Base-by-base conservation (phyloP, 2,888 invertebrate genomes). In the Hirtodrosophila confusa region DNA sequence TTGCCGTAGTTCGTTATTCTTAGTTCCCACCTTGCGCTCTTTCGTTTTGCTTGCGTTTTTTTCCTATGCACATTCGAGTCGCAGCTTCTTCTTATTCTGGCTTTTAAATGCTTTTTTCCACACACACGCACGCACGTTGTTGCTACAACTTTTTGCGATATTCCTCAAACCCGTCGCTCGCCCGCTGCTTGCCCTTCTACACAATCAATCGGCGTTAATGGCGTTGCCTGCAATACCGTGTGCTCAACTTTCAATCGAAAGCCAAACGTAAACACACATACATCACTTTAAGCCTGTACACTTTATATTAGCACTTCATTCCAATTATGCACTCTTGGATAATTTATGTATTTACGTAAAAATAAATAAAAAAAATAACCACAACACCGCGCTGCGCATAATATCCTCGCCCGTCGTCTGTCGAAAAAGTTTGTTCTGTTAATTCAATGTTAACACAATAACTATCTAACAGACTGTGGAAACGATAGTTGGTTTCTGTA, bases 331-430 rank as follows among this genome's bases (percentile, higher is more conserved):
- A 80, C 61, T 54, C 41, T 44, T 54, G 43, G 2, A 17, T 17
- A 17, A 17, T 17, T 17, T 68, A 51, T 67, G 55, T 65, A 69
- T 75, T 80, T 84, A 80, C 80, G 80, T 74, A 84, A 86, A 79
- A 80, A 80, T 73, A 80, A 78, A 72, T 69, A 72, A 27, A 68
- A 85, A 85, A 82, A 78, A 84, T 60, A 71, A 63, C 51, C 80
- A 80, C 73, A 76, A 76, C 71, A 76, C 71, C 79, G 63, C 76
- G 71, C 69, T 77, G 77, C 86, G 86, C 86, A 80, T 86, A 80
- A 80, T 80, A 76, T 74, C 65, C 61, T 77, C 62, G 74, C 63
- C 62, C 61, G 74, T 67, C 63, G 61, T 57, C 60, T 51, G 64
- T 41, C 51, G 60, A 61, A 47, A 75, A 75, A 50, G 43, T 54